phyloP scores from a whole-genome alignment of 2,888 invertebrate species.

The Mesorhabditis sp. region DNA sequence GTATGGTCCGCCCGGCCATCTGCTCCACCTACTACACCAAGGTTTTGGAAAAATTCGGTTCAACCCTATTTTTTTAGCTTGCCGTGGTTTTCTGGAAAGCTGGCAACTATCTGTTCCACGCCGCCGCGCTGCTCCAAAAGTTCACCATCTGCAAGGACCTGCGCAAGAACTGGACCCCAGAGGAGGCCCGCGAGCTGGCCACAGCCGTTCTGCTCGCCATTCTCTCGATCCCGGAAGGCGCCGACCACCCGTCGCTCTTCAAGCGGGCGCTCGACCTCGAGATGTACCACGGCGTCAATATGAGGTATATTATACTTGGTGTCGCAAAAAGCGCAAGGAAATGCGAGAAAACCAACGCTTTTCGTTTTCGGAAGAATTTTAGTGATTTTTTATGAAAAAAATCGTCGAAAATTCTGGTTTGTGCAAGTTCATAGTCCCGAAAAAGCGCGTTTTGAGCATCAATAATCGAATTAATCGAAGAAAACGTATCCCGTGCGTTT shows the following conservation, averaged over 20 bases:
- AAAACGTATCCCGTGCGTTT: too few species aligned
- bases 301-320: too few species aligned
- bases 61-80: constrained; percentile 60
- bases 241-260: constrained; percentile 93
- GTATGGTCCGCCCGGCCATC: constrained; percentile 83
- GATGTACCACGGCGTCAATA: constrained; percentile 87
- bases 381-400: background rate
- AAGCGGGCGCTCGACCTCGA: constrained; percentile 96
- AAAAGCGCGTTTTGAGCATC: too few species aligned
- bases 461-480: too few species aligned
- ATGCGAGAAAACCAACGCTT: too few species aligned
- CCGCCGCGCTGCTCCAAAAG: constrained; percentile 87
- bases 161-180: constrained; percentile 50
- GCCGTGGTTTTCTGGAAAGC: constrained; percentile 99
- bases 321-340: too few species aligned
- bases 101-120: constrained; percentile 93
- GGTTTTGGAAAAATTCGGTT: too few species aligned
- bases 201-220: constrained; percentile 90
- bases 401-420: too few species aligned
- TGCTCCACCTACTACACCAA: constrained; percentile 99
- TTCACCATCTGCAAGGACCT: constrained; percentile 77
- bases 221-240: constrained; percentile 78
- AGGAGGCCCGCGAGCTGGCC: constrained; percentile 66
- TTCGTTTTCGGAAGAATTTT: background rate
- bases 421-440: too few species aligned